Conservation (phyloP, 2,797 vertebrate species). For the Poecilia gillii region DNA sequence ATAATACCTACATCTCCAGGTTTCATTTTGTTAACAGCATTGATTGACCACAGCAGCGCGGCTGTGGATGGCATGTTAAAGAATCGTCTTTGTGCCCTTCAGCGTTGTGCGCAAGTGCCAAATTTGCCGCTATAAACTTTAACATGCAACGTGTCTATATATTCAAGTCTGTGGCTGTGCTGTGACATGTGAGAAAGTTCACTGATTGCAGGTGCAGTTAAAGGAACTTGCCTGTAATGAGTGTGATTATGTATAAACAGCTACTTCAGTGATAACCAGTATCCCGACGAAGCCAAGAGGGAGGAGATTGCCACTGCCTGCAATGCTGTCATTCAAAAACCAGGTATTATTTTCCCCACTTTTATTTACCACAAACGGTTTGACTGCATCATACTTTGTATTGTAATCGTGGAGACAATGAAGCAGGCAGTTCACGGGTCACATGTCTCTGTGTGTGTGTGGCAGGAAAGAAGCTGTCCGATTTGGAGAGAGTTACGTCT, state of each 20-base stretch:
- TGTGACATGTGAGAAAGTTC: neutral
- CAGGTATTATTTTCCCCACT: constrained; percentile 79
- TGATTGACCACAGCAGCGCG: too few relatives aligned
- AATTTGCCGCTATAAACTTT: too few relatives aligned
- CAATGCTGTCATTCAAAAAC: constrained; percentile 97
- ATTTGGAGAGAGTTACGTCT: constrained; percentile 96
- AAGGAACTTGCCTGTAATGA: neutral
- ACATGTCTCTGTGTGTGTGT: constrained; percentile 19
- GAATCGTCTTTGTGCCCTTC: too few relatives aligned
- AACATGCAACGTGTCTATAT: neutral
- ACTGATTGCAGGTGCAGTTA: neutral
- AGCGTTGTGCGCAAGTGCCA: too few relatives aligned
- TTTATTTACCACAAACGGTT: neutral
- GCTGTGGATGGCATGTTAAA: too few relatives aligned
- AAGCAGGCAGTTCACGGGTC: neutral
- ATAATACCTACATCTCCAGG: too few relatives aligned
- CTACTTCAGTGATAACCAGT: constrained; percentile 98
- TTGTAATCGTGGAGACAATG: neutral
- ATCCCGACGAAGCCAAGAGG: constrained; percentile 96
- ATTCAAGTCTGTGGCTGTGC: neutral
- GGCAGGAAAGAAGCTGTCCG: constrained; percentile 93
- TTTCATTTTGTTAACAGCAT: too few relatives aligned
- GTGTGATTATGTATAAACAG: constrained; percentile 66
- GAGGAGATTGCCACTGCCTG: constrained; percentile 98
- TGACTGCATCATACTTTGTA: neutral